A percentile compares a stretch with the other conserved stretches of the same genome.
Evolutionary conservation across 2,797 vertebrate genomes (phyloP).

Genomic region (Chaetodon trifasciatus): DNA sequence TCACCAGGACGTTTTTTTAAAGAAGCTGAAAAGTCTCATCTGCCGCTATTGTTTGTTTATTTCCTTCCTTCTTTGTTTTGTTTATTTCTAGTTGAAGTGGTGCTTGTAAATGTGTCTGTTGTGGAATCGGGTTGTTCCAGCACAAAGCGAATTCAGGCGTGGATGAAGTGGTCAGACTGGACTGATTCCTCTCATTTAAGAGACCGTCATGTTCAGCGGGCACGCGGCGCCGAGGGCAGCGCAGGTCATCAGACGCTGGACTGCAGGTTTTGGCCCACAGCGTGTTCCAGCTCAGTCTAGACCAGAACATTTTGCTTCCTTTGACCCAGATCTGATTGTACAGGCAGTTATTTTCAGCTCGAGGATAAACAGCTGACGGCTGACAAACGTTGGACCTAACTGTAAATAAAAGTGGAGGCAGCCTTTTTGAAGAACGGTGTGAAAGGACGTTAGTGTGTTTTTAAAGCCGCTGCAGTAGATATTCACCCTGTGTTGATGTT

Average conservation of each 20-base stretch:
- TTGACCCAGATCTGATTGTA: constrained; percentile 25
- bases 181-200: constrained; percentile 31
- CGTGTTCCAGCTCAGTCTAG: neutral
- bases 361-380: neutral
- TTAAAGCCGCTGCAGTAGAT: constrained; percentile 51
- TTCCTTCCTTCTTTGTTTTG: neutral
- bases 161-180: constrained; percentile 15
- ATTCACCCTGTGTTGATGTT: constrained; percentile 32
- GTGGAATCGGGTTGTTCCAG: constrained; percentile 25
- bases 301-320: constrained; percentile 2
- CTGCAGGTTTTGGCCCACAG: neutral
- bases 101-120: constrained; percentile 38
- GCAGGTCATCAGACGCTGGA: too few relatives aligned
- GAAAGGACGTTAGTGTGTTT: constrained; percentile 37
- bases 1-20: constrained; percentile 26
- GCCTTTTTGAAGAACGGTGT: constrained; percentile 34
- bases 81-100: constrained; percentile 19
- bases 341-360: neutral
- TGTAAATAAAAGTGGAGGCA: constrained; percentile 67
- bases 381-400: constrained; percentile 67
- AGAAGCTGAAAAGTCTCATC: neutral
- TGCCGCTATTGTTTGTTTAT: neutral
- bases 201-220: constrained; percentile 19
- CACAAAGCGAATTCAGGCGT: constrained; percentile 21
- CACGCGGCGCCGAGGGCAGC: neutral